Base-by-base conservation (phyloP, 2,888 invertebrate species). In the Hipparchia semele region DNA sequence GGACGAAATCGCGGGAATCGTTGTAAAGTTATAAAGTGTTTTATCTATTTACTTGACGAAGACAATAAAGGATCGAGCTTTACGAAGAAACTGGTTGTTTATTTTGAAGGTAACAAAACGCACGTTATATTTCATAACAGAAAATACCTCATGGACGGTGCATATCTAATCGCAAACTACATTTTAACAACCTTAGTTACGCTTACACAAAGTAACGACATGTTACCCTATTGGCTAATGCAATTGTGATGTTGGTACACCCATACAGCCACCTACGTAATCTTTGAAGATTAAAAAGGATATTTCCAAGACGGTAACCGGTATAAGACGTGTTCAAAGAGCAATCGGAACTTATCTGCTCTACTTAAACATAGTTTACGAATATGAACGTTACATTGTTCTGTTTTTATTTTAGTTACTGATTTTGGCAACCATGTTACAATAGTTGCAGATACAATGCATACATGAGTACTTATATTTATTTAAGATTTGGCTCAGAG, bases 131-230 rank as follows among this genome's bases (percentile, higher is more conserved):
- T 58, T 68, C 68, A 46, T 51, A 60, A 60, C 60, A 68, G 59
- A 68, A 23, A 68, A 76, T 49, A 71, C 46, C 61, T 71, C 70
- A 71, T 62, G 72, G 67, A 71, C 62, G 70, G 60, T 75, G 76
- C 76, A 74, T 75, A 61, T 65, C 75, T 61, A 79, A 79, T 78
- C 64, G 75, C 66, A 73, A 77, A 78, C 70, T 61, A 71, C 76
- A 49, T 53, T 70, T 56, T 70, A 62, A 70, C 73, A 61, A 46
- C 60, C 62, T 74, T 69, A 75, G 70, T 65, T 72, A 73, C 74
- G 73, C 73, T 76, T 70, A 68, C 66, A 76, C 65, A 74, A 75
- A 49, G 67, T 60, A 73, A 61, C 54, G 59, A 71, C 59, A 51
- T 58, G 68, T 58, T 74, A 61, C 69, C 66, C 61, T 70, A 58